Percentiles rank a stretch among this genome's conserved stretches.
Conservation (phyloP, 2,888 invertebrate genomes). For the Andrena minutula region DNA sequence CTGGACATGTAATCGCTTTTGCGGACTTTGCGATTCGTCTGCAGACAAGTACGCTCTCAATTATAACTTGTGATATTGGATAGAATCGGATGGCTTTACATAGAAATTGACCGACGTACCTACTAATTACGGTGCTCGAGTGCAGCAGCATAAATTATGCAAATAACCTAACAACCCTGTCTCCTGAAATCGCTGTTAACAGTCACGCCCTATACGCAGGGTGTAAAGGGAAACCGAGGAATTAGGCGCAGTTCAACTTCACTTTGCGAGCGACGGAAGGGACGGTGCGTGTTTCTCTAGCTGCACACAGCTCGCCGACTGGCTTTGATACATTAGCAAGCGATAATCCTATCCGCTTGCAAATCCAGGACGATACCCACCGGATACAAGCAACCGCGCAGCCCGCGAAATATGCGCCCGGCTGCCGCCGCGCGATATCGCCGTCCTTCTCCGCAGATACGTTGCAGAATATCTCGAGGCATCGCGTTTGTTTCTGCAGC, state of each 20-base stretch:
- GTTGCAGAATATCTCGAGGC: slow-evolving; percentile 21
- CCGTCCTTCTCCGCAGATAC: not conserved
- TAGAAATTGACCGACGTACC: too few species aligned
- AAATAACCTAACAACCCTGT: not conserved
- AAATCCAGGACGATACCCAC: slow-evolving; percentile 62
- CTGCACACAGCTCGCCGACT: slow-evolving; percentile 51
- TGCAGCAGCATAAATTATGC: not conserved
- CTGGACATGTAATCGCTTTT: not conserved
- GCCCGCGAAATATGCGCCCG: slow-evolving; percentile 13
- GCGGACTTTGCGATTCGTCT: not conserved
- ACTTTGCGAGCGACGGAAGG: slow-evolving; percentile 33
- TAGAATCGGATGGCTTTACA: too few species aligned
- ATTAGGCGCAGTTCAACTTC: slow-evolving; percentile 19
- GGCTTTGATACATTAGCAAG: slow-evolving; percentile 75
- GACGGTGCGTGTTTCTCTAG: slow-evolving; percentile 40
- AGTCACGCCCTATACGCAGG: not conserved
- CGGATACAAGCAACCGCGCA: slow-evolving; percentile 24
- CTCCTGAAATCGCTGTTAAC: slow-evolving; percentile 2
- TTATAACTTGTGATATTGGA: too few species aligned
- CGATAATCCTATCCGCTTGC: slow-evolving; percentile 73
- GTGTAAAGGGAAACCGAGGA: slow-evolving; percentile 27
- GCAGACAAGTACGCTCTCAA: too few species aligned
- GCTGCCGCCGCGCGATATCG: not conserved
- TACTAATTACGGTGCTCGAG: too few species aligned
- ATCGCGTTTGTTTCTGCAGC: slow-evolving; percentile 32